Base-by-base conservation (phyloP, 2,797 vertebrate genomes). In the Lepilemur septentrionalis region DNA sequence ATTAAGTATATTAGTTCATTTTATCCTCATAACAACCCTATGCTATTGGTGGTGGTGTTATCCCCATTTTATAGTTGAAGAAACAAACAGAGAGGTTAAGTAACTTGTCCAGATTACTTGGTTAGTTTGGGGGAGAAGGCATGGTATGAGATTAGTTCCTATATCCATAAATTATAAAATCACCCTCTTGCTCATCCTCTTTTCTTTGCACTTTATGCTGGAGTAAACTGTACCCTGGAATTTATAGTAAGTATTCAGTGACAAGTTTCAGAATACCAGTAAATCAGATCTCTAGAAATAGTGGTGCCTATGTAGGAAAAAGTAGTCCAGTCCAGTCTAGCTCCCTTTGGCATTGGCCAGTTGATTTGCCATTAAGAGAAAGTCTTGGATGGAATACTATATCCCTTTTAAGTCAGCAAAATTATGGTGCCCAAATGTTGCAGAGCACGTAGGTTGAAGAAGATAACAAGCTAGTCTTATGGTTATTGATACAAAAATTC, bases 391-490 rank as follows among this genome's bases (percentile, higher is more conserved):
- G 75, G 38, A 80, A 63, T 73, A 89, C 20, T 12, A 13, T 90
- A 55, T 52, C 30, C 23, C 11, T 81, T 75, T 88, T 80, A 73
- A 90, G 35, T 59, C 50, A 79, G 30, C 80, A 89, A 67, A 92
- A 85, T 32, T 35, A 23, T 63, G n/a, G 18, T 88, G 25, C n/a
- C 38, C 32, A 85, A 72, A 50, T 94, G 78, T 59, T 73, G 10
- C 61, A 95, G 70, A 84, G n/a, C 69, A 89, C 63, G 4, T 86
- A 82, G 50, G 55, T 89, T 89, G 61, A 59, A 91, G 75, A 86
- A 88, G 73, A 75, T 78, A 28, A 72, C 86, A 61, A 61, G 25
- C 55, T 43, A 41, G 2, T 75, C n/a, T 87, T 87, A 92, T 0
- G 13, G 59, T 86, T 89, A 72, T 38, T 41, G 38, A 87, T 57